Evolutionary conservation across 2,888 invertebrate genomes (phyloP), one percentile per base, ranked within the genome.

Genomic region (Frankliniella fusca): DNA sequence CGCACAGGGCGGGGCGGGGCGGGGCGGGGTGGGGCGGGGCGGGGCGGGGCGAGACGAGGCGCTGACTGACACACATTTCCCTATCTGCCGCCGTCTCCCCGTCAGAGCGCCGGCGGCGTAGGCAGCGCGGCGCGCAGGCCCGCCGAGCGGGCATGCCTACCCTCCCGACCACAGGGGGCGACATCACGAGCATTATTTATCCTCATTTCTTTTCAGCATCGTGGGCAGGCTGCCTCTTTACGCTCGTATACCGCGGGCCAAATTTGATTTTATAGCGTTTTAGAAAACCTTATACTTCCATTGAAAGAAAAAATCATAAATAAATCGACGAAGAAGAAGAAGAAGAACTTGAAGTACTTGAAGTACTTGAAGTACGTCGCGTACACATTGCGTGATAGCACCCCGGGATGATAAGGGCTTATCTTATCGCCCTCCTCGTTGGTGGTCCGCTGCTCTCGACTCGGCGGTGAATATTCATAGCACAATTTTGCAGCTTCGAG

Each of bases 391-490:
- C 38, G 38, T 38, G 38, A 38, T 3, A 38, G 3, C 38, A 2
- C 38, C 38, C 38, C 38, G 38, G 38, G 38, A 38, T 38, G 38
- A 38, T 38, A 38, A 38, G 38, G 38, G 38, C 38, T 38, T 38
- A 38, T 38, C 38, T 38, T 38, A 38, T 38, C 38, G 38, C 38
- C 38, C 3, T 38, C 38, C 3, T 38, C 3, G 38, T 38, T 38
- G 38, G 38, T 38, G 38, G 38, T 38, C 38, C 38, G 38, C 38
- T 38, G 38, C 38, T 38, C 38, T 38, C 38, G 38, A 61, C 20
- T 61, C 61, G 54, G 23, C 70, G 70, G 70, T 70, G 70, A 70
- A 70, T 70, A 70, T 70, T 70, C 70, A 70, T 70, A 70, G 70
- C 23, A 70, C 70, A 70, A 70, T 70, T 70, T 70, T 70, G 70